These are phyloP conservation scores for Antennarius striatus DNA, from an alignment of 2,113 vertebrate genomes.

Conservation along the genomic window DNA sequence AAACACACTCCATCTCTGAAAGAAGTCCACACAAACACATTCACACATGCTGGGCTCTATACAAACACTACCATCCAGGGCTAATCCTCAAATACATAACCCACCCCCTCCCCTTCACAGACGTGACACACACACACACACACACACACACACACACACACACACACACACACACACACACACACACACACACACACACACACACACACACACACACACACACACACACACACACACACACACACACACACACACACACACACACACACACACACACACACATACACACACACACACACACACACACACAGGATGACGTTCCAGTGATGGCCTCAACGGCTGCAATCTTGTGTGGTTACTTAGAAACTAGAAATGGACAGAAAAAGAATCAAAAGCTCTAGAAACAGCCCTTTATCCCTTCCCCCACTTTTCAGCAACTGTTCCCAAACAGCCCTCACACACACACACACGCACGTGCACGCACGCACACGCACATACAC, in stretches of 20 bases:
- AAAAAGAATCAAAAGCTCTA: slow-evolving; percentile 42
- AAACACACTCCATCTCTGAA: slow-evolving; percentile 42
- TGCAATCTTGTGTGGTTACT: slow-evolving; percentile 65
- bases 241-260: slow-evolving; percentile 9
- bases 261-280: slow-evolving; percentile 17
- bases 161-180: slow-evolving; percentile 20
- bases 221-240: slow-evolving; percentile 20
- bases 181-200: slow-evolving; percentile 19
- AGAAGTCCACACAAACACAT: slow-evolving; percentile 39
- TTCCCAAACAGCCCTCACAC: slow-evolving; percentile 21
- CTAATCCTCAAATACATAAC: slow-evolving; percentile 62
- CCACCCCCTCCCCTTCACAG: not conserved
- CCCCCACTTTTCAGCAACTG: slow-evolving; percentile 48
- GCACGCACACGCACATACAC: not conserved
- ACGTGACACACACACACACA: slow-evolving; percentile 2
- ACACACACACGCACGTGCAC: slow-evolving; percentile 4
- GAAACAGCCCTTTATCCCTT: slow-evolving; percentile 43
- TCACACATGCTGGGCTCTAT: slow-evolving; percentile 21
- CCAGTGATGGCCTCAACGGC: slow-evolving; percentile 60
- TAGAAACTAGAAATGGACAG: slow-evolving; percentile 58
- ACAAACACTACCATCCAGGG: slow-evolving; percentile 22
- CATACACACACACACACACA: slow-evolving; percentile 17
- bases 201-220: slow-evolving; percentile 17
- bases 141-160: slow-evolving; percentile 17
- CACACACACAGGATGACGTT: slow-evolving; percentile 27